Evolutionary conservation across 2,797 vertebrate species (phyloP).

Genomic region (Helarctos malayanus): DNA sequence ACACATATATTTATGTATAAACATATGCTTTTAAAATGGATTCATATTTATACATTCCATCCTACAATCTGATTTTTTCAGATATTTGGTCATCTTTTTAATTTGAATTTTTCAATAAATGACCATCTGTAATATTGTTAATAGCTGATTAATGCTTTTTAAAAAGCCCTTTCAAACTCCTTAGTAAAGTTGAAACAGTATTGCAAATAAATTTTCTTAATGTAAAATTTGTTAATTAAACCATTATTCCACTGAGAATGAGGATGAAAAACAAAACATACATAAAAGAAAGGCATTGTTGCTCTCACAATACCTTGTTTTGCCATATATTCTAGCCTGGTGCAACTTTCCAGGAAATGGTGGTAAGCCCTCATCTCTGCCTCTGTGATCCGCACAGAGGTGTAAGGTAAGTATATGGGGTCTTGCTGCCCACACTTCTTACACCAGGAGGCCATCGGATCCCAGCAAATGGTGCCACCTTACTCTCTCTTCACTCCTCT

Average conservation of each 20-base stretch:
- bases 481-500: conserved; percentile 61
- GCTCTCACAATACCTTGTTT: conserved; percentile 88
- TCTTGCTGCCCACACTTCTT: conserved; percentile 88
- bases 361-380: conserved; percentile 95
- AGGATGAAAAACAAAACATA: neutral
- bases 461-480: conserved; percentile 51
- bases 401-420: conserved; percentile 87
- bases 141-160: conserved; percentile 14
- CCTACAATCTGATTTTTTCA: neutral
- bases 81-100: conserved; percentile 28
- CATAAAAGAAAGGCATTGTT: neutral
- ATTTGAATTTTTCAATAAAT: conserved; percentile 38
- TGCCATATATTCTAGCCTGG: conserved; percentile 86
- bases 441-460: conserved; percentile 87
- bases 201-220: neutral
- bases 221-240: conserved; percentile 42
- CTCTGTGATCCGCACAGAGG: conserved; percentile 92
- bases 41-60: neutral
- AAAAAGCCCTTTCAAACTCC: conserved; percentile 18
- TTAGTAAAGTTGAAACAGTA: neutral
- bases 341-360: conserved; percentile 91
- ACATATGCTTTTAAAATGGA: conserved; percentile 27
- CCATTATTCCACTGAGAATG: neutral
- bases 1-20: neutral
- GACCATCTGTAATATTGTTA: conserved; percentile 11